Evolutionary conservation across 1,140 invertebrate genomes (phyloP), one percentile per base, ranked within the genome.

Genomic region (Scaptodrosophila lebanonensis): DNA sequence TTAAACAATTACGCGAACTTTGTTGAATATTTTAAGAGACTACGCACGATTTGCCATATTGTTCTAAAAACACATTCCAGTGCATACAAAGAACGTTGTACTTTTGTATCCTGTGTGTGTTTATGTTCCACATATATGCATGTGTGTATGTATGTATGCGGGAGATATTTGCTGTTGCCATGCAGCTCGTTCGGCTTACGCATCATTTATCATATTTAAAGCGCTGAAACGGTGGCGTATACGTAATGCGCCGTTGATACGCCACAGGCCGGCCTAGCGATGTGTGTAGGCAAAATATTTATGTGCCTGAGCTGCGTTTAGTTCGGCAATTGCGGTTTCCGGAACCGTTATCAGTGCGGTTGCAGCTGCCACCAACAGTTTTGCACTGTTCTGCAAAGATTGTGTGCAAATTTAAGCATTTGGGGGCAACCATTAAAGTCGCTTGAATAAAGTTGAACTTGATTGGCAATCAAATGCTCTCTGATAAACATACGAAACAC

Each of bases 401-500:
- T 9, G 7, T 16, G 5, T 2, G 22, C 44, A 44, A 44, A 57
- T 38, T 38, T 56, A 57, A 44, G 13, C 2, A 2, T 16, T 2
- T 43, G 0, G 45, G 6, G 15, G 50, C 57, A 76, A 45, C 62
- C 45, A 50, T 71, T 77, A 25, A 25, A 25, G 22, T 25, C 22
- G 8, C 8, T 76, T 72, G 75, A 73, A 51, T 79, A 73, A 20
- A 73, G 52, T 56, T n/a, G 29, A 27, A 27, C 29, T 47, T 77
- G 73, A 79, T 77, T 79, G 73, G 22, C 73, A 79, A 79, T 79
- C 73, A 69, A 72, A 35, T 57, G 44, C 18, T 20, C 8, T 2
- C 29, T 20, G 29, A 25, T 43, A 66, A 52, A 50, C 47, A 54
- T 44, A 42, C 38, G 59, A 71, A 71, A 65, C 60, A 71, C 45